Evolutionary conservation across 2,888 invertebrate species (phyloP).

Genomic region (Synergus umbraculus): DNA sequence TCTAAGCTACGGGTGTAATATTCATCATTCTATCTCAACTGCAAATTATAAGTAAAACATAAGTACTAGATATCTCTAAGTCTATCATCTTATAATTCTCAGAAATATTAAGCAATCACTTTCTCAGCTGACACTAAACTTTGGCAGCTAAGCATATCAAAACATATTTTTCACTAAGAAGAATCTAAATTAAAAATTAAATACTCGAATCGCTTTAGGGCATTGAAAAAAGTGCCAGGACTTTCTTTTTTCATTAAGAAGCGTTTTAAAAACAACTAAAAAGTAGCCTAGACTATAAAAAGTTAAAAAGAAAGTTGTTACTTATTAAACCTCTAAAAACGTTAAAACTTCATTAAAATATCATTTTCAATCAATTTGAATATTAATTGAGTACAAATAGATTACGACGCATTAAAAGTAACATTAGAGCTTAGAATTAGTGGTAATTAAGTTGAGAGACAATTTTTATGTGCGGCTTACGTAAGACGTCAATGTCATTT

Average conservation of each 20-base stretch:
- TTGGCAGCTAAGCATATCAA: background rate
- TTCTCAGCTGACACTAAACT: background rate
- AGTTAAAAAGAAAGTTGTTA: too few relatives aligned
- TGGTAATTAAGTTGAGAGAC: background rate
- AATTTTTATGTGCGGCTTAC: background rate
- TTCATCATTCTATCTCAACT: conserved; percentile 6
- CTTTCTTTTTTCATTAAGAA: too few relatives aligned
- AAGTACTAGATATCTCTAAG: background rate
- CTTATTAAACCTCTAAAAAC: too few relatives aligned
- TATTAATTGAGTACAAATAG: background rate
- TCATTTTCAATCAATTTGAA: background rate
- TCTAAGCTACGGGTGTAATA: background rate
- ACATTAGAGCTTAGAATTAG: background rate
- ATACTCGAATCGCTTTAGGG: too few relatives aligned
- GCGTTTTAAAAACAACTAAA: too few relatives aligned
- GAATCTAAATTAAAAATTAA: background rate
- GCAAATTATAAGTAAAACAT: background rate
- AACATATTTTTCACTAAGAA: background rate
- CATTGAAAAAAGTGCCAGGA: too few relatives aligned
- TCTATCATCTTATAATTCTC: conserved; percentile 13
- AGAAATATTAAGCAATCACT: background rate
- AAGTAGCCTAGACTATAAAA: too few relatives aligned
- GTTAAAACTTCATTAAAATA: too few relatives aligned
- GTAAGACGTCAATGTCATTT: background rate
- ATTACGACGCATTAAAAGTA: background rate